phyloP scores from a whole-genome alignment of 2,888 invertebrate genomes.

The Drosophila paranaensis region DNA sequence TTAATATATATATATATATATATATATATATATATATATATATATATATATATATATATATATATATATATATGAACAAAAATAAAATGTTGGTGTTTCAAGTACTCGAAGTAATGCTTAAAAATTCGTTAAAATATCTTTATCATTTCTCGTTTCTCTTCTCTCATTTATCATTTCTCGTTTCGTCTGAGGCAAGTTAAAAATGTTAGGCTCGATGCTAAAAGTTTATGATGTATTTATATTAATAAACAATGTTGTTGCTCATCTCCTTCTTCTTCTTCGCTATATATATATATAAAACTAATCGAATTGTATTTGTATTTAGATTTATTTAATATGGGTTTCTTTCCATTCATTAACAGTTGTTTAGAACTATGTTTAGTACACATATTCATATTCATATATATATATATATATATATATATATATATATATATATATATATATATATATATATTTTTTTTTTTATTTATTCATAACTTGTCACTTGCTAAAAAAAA shows the following conservation, averaged over 20 bases:
- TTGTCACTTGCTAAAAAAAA: conserved; percentile 46
- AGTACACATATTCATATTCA: conserved; percentile 42
- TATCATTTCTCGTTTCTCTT: conserved; percentile 5
- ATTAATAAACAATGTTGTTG: not conserved
- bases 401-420: conserved; percentile 44
- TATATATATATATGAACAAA: conserved; percentile 8
- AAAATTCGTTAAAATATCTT: conserved; percentile 64
- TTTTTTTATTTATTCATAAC: conserved; percentile 38
- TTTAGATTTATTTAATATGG: conserved; percentile 53
- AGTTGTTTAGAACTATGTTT: conserved; percentile 54
- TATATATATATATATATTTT: conserved; percentile 27
- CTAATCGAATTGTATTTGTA: conserved; percentile 50
- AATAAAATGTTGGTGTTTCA: conserved; percentile 70
- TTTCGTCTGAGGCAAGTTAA: conserved; percentile 24
- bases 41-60: conserved; percentile 1
- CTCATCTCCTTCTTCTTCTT: too few species aligned
- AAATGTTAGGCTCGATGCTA: conserved; percentile 24
- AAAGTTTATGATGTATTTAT: conserved; percentile 2
- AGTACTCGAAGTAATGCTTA: conserved; percentile 71
- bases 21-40: not conserved
- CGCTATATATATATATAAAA: conserved; percentile 27
- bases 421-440: conserved; percentile 15
- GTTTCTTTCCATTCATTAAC: conserved; percentile 40
- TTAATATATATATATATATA: not conserved
- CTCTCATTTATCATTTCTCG: not conserved